These are phyloP conservation scores for Fragum whitleyi DNA, from an alignment of 2,888 invertebrate species.

Conservation along the genomic window DNA sequence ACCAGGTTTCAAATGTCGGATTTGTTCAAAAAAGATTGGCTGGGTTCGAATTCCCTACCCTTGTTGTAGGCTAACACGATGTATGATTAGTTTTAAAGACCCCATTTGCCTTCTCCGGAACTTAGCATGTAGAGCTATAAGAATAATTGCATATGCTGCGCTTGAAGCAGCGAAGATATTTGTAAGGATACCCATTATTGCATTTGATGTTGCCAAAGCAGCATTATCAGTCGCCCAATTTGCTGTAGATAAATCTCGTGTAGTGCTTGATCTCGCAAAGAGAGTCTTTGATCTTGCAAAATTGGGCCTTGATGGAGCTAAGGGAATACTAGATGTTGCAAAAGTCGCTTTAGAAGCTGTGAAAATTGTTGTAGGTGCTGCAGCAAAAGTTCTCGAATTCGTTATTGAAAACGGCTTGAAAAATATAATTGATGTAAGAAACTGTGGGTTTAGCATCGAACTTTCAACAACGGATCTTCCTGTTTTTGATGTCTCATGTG, in stretches of 20 bases:
- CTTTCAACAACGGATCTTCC: slow-evolving; percentile 35
- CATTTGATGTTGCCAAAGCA: slow-evolving; percentile 59
- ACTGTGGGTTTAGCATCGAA: slow-evolving; percentile 57
- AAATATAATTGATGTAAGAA: slow-evolving; percentile 51
- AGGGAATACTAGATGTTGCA: slow-evolving; percentile 48
- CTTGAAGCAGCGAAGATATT: slow-evolving; percentile 63
- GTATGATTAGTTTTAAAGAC: slow-evolving; percentile 63
- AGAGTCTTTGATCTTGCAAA: slow-evolving; percentile 50
- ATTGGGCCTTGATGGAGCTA: slow-evolving; percentile 48
- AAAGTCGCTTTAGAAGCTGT: slow-evolving; percentile 51
- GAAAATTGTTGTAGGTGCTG: slow-evolving; percentile 47
- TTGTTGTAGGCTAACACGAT: slow-evolving; percentile 53
- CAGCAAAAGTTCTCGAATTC: slow-evolving; percentile 45
- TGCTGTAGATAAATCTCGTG: slow-evolving; percentile 63
- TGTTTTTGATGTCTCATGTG: slow-evolving; percentile 55
- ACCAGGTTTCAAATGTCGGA: slow-evolving; percentile 53
- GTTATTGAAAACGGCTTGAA: slow-evolving; percentile 50
- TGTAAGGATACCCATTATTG: slow-evolving; percentile 54
- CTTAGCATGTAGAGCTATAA: slow-evolving; percentile 45
- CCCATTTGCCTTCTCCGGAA: slow-evolving; percentile 55
- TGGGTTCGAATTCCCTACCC: slow-evolving; percentile 46
- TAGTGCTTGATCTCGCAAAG: slow-evolving; percentile 56
- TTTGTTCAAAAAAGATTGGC: slow-evolving; percentile 41
- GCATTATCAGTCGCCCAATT: slow-evolving; percentile 55
- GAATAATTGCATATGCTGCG: slow-evolving; percentile 59